Base-by-base conservation (phyloP, 2,113 vertebrate species). In the Agapornis roseicollis region DNA sequence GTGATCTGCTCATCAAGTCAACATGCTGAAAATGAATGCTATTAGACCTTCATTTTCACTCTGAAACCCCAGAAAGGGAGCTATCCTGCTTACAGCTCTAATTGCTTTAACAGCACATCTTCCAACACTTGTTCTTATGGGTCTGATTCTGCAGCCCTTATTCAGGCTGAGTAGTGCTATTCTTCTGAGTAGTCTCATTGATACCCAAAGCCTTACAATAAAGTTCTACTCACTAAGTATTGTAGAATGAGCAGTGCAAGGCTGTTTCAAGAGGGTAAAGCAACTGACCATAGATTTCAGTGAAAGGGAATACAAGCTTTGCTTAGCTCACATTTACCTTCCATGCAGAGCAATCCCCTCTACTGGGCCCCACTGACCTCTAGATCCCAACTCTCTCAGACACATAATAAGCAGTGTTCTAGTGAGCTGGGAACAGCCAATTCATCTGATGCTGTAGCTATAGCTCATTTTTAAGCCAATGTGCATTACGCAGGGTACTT, bases 21-120 rank as follows among this genome's bases (percentile, higher is more conserved):
- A 64, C 55, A 49, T 20, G 60, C 92, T 52, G 76, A 95, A 94
- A 93, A 94, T 68, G 39, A 81, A 93, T 77, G 35, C 70, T 92
- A 87, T 92, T 81, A 90, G 76, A 35, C 61, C 16, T 87, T 87
- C 19, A 24, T 90, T 84, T 96, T 93, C 76, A 73, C 76, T 78
- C 69, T 58, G 71, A 83, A 93, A 63, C 86, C 85, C 69, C 22
- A 0, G 77, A 92, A 90, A 61, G 49, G 31, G 27, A 88, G 55
- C 23, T 77, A 50, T 69, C 55, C 74, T 55, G 41, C 64, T 90
- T 90, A 50, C 49, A 73, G 42, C n/a, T 88, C 61, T 94, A 88
- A 93, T 88, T 96, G 72, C 20, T 88, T 91, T 94, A 96, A 46
- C 44, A 83, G 52, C 33, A 39, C 22, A 76, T 74, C 55, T 79